A percentile compares a stretch with the other conserved stretches of the same genome.
phyloP scores from a whole-genome alignment of 2,113 vertebrate genomes.

The Eulemur macaco region DNA sequence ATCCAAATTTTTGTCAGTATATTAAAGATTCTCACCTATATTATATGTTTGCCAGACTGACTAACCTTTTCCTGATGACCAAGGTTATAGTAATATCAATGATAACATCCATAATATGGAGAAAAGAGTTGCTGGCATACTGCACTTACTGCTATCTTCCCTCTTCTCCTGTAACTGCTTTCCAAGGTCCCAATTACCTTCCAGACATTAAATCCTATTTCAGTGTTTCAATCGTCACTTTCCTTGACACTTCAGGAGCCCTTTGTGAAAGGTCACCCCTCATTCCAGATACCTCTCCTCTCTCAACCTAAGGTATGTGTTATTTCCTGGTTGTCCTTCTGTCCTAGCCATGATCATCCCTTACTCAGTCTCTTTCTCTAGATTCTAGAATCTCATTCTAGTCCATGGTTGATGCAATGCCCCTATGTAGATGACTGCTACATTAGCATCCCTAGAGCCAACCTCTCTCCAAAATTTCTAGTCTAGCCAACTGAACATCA shows the following conservation, averaged over 20 bases:
- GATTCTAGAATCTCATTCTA: conserved; percentile 30
- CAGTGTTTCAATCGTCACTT: background rate
- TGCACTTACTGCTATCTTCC: background rate
- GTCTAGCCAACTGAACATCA: conserved; percentile 16
- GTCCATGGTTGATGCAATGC: background rate
- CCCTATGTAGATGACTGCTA: background rate
- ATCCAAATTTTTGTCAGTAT: conserved; percentile 1
- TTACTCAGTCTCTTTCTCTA: background rate
- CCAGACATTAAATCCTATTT: background rate
- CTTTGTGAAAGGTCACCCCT: background rate
- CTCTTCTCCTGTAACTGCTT: conserved; percentile 18
- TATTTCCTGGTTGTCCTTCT: background rate
- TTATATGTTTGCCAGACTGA: background rate
- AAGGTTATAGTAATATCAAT: background rate
- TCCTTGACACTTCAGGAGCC: background rate
- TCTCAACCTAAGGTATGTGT: background rate
- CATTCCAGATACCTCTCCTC: background rate
- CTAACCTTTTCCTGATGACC: background rate
- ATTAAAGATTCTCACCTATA: conserved; percentile 27
- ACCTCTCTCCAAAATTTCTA: conserved; percentile 30
- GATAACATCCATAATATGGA: background rate
- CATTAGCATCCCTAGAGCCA: background rate
- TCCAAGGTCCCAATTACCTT: conserved; percentile 3
- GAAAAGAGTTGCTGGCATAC: background rate
- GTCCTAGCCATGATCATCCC: background rate